Evolutionary conservation across 2,113 vertebrate species (phyloP).

Genomic region (Rhombomys opimus): DNA sequence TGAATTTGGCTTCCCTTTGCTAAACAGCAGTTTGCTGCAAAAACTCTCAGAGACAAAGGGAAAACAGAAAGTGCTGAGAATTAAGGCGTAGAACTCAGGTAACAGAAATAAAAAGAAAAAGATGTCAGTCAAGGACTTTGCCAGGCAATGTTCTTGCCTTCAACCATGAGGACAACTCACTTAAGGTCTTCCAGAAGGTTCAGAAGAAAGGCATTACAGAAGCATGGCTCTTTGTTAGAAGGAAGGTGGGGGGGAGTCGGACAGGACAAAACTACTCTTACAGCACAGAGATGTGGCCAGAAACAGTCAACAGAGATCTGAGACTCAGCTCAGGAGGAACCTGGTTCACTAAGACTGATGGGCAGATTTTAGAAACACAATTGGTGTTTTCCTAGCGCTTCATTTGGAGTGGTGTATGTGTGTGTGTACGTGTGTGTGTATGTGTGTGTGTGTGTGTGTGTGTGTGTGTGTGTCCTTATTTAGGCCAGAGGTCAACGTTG

Average conservation of each 20-base stretch:
- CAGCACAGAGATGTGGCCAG: background rate
- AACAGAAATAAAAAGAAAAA: constrained; percentile 65
- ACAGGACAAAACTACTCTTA: background rate
- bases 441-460: background rate
- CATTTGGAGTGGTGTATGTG: background rate
- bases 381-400: background rate
- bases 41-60: constrained; percentile 85
- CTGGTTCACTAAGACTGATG: background rate
- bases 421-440: background rate
- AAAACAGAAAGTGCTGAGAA: constrained; percentile 83
- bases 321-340: background rate
- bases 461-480: background rate
- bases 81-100: constrained; percentile 73
- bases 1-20: constrained; percentile 84
- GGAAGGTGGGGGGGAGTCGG: background rate
- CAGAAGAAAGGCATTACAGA: background rate
- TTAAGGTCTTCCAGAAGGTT: constrained; percentile 57
- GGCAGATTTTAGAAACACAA: background rate
- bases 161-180: constrained; percentile 62
- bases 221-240: constrained; percentile 53
- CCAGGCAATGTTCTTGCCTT: constrained; percentile 50
- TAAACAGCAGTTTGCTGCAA: constrained; percentile 86
- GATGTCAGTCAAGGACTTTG: constrained; percentile 62
- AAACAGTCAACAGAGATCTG: background rate
- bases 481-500: background rate